Evolutionary conservation across 2,888 invertebrate genomes (phyloP), one percentile per base, ranked within the genome.

Genomic region (Megaustenia siamemsis): DNA sequence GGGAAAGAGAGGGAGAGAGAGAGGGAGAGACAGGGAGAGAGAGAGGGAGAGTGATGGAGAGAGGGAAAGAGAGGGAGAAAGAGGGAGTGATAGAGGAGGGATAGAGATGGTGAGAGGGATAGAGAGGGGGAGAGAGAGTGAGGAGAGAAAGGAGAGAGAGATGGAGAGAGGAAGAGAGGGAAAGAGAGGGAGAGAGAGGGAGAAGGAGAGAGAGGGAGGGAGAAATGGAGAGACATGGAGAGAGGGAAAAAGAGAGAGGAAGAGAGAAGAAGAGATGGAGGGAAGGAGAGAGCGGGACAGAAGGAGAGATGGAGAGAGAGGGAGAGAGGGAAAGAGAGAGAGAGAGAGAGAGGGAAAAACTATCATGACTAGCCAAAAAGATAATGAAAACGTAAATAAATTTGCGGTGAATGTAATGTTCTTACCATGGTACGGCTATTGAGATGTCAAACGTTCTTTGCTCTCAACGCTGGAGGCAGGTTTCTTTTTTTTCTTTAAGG

Each of bases 111-210:
- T 18, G 38, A 15, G 35, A 3, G 4, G 5, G 32, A 32, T 28
- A 60, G 38, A 32, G 63, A 60, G 60, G 40, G 81, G 38, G 38
- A 77, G 45, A 75, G 53, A 82, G 86, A 53, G 53, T 45, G 45
- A 53, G 53, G 12, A 3, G 4, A 24, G 4, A 24, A 21, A 24
- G 21, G 53, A 53, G 53, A 53, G 3, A 53, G 53, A 3, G 53
- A 53, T 8, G 5, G 63, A 63, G 5, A 15, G 63, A 63, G 15
- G 4, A 3, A 45, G 66, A 28, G 24, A 15, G 53, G n/a, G 43
- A 63, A 40, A 35, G 28, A 60, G 66, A 40, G n/a, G 32, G 4
- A n/a, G 49, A 1, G 21, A 18, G 32, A 49, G n/a, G 43, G 3
- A 32, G 49, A 80, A 49, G 32, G 28, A 49, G 38, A 68, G 68